A percentile compares a stretch with the other conserved stretches of the same genome.
phyloP scores from a whole-genome alignment of 2,888 invertebrate species.

The Pyrgus malvae region DNA sequence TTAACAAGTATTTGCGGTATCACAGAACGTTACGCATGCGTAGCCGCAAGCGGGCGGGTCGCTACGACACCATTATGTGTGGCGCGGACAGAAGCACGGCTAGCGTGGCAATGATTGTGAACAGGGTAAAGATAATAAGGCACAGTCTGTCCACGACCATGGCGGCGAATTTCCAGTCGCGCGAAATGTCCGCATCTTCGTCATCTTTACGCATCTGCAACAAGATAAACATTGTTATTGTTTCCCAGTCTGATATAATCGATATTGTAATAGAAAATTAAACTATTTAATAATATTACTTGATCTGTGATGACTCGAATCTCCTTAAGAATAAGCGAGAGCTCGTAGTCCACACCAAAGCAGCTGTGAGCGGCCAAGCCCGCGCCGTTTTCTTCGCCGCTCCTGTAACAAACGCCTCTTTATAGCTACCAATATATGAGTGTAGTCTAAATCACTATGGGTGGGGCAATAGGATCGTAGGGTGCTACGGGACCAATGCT shows the following conservation, averaged over 20 bases:
- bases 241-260: too few relatives aligned
- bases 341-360: constrained; percentile 95
- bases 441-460: constrained; percentile 66
- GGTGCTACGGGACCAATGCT: constrained; percentile 75
- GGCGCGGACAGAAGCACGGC: constrained; percentile 98
- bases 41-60: constrained; percentile 79
- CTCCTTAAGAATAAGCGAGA: constrained; percentile 97
- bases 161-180: constrained; percentile 99
- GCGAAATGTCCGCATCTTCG: constrained; percentile 95
- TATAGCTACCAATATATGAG: constrained; percentile 71
- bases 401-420: constrained; percentile 65
- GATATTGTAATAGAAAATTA: neutral
- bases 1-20: constrained; percentile 86
- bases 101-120: constrained; percentile 98
- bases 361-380: constrained; percentile 92
- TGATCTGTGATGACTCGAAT: constrained; percentile 95
- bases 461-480: constrained; percentile 72
- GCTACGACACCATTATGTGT: constrained; percentile 96
- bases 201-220: constrained; percentile 95
- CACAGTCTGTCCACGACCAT: constrained; percentile 99
- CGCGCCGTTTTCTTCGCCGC: constrained; percentile 85
- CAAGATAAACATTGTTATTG: constrained; percentile 23
- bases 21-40: constrained; percentile 84
- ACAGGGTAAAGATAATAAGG: constrained; percentile 99
- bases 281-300: constrained; percentile 58